phyloP scores from a whole-genome alignment of 1,140 invertebrate genomes.

The Batillaria attramentaria region DNA sequence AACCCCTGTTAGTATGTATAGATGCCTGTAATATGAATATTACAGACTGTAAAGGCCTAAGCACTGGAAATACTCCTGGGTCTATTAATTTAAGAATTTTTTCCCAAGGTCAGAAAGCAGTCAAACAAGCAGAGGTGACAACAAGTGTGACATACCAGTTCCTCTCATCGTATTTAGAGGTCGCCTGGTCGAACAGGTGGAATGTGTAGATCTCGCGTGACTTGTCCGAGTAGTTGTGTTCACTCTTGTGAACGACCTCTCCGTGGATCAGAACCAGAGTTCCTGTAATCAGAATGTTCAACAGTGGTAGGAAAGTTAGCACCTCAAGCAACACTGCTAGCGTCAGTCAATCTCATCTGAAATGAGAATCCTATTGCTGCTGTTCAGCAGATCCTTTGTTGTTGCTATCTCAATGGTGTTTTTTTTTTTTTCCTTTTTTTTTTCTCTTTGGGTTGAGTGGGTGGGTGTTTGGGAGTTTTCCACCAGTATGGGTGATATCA shows the following conservation, averaged over 20 bases:
- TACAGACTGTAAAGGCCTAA: background rate
- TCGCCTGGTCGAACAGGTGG: slow-evolving; percentile 88
- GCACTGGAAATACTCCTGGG: background rate
- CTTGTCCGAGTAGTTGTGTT: slow-evolving; percentile 84
- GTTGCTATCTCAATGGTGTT: background rate
- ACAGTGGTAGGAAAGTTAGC: too few relatives aligned
- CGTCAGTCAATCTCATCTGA: background rate
- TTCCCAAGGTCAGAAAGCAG: background rate
- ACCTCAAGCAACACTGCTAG: background rate
- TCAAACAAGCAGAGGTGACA: background rate
- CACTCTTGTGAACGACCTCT: slow-evolving; percentile 93
- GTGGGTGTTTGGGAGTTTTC: too few relatives aligned
- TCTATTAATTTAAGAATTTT: background rate
- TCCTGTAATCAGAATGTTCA: too few relatives aligned
- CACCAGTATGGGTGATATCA: too few relatives aligned
- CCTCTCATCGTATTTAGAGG: slow-evolving; percentile 83
- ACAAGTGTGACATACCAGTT: slow-evolving; percentile 81
- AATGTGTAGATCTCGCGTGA: slow-evolving; percentile 95
- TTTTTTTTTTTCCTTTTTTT: background rate
- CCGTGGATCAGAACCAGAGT: slow-evolving; percentile 92
- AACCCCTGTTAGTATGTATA: background rate
- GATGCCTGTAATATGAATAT: slow-evolving; percentile 5
- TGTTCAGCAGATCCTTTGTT: background rate
- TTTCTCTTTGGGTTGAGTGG: too few relatives aligned
- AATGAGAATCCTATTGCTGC: background rate